A percentile compares a stretch with the other conserved stretches of the same genome.
Evolutionary conservation across 2,888 invertebrate genomes (phyloP).

Genomic region (Tuberolachnus salignus): DNA sequence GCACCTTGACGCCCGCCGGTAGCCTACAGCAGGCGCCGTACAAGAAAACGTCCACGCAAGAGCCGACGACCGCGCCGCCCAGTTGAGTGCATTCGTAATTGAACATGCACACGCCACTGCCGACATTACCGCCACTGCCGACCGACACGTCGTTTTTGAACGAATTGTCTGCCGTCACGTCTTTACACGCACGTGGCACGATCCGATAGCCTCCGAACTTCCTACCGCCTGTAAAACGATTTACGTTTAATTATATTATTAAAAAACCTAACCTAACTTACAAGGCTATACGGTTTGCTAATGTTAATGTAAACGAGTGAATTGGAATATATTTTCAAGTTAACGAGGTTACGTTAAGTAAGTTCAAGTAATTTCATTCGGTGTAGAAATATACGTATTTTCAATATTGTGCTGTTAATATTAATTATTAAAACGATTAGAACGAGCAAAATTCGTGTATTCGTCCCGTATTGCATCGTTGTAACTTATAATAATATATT

Average conservation of each 20-base stretch:
- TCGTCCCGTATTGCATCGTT: too few relatives aligned
- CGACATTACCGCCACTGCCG: slow-evolving; percentile 67
- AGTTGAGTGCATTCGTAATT: slow-evolving; percentile 85
- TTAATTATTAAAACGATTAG: too few relatives aligned
- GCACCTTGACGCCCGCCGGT: slow-evolving; percentile 62
- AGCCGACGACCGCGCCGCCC: slow-evolving; percentile 82
- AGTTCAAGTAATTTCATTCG: too few relatives aligned
- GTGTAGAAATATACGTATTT: too few relatives aligned
- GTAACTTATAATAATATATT: too few relatives aligned
- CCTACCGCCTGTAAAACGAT: slow-evolving; percentile 62
- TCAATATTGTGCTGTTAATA: too few relatives aligned
- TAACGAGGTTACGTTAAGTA: too few relatives aligned
- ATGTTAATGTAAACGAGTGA: too few relatives aligned
- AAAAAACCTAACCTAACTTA: neutral
- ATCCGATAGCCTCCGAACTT: slow-evolving; percentile 88
- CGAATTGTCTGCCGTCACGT: slow-evolving; percentile 67
- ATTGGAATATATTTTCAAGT: too few relatives aligned
- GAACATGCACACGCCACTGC: slow-evolving; percentile 83
- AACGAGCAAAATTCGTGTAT: too few relatives aligned
- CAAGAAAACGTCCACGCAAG: slow-evolving; percentile 91
- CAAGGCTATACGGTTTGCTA: neutral
- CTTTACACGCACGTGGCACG: slow-evolving; percentile 80
- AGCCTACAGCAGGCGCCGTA: slow-evolving; percentile 90
- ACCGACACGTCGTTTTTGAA: slow-evolving; percentile 68
- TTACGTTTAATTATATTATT: neutral